Evolutionary conservation across 2,797 vertebrate species (phyloP).

Genomic region (Lithobates pipiens): DNA sequence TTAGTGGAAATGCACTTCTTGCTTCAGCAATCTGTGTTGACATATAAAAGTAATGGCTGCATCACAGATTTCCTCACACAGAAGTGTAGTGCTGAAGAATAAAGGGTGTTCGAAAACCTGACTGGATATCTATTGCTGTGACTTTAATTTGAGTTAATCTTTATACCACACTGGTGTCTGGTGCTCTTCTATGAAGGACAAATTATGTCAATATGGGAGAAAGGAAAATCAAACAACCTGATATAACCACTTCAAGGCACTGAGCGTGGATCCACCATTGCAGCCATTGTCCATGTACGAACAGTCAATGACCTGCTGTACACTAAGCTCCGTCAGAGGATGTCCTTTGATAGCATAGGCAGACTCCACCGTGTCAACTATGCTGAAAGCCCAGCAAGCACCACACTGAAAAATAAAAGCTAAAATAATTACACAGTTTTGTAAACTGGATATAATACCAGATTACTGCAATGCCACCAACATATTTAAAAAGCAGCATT

Average conservation of each 20-base stretch:
- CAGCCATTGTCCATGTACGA: conserved; percentile 84
- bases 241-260: conserved; percentile 84
- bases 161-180: background rate
- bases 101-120: background rate
- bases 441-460: no score
- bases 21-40: no score
- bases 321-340: conserved; percentile 81
- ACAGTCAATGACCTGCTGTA: conserved; percentile 93
- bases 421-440: background rate
- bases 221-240: conserved; percentile 73
- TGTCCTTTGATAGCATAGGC: conserved; percentile 78
- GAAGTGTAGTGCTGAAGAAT: no score
- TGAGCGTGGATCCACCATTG: conserved; percentile 80
- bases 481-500: no score
- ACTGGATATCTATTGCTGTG: background rate
- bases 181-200: background rate
- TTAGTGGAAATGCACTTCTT: no score
- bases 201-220: background rate
- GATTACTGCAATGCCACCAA: no score
- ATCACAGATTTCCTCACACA: no score
- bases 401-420: conserved; percentile 80
- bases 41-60: no score
- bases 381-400: conserved; percentile 93
- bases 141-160: background rate
- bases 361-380: conserved; percentile 85